Conservation (phyloP, 2,888 invertebrate species). For the Lochmaea capreae region DNA sequence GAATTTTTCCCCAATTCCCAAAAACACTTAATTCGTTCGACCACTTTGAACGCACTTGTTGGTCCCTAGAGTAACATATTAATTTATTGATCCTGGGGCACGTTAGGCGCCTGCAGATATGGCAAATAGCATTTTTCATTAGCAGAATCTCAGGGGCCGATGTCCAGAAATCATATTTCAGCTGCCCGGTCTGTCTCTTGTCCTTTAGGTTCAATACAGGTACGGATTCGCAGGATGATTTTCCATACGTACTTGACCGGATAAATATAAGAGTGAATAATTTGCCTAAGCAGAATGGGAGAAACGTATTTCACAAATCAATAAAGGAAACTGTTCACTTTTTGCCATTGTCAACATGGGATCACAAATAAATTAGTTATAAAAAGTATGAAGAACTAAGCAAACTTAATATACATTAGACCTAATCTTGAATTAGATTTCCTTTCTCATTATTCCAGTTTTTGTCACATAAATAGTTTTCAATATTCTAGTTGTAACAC, state of each 20-base stretch:
- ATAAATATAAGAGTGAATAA: no score
- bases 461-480: no score
- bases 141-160: constrained; percentile 57
- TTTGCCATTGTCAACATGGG: no score
- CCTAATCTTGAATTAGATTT: no score
- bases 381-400: no score
- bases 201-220: constrained; percentile 24
- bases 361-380: no score
- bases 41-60: constrained; percentile 25
- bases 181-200: constrained; percentile 13
- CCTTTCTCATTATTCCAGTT: no score
- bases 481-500: no score
- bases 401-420: no score
- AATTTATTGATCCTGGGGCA: constrained; percentile 37
- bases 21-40: constrained; percentile 24
- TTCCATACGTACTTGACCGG: background rate
- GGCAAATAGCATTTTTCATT: constrained; percentile 57
- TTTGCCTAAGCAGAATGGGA: no score
- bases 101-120: constrained; percentile 32
- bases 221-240: background rate
- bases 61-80: constrained; percentile 34
- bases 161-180: constrained; percentile 43
- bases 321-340: no score
- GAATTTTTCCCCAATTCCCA: constrained; percentile 14
- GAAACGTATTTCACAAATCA: no score